Base-by-base conservation (phyloP, 2,888 invertebrate species). In the Troglohyphantes excavatus region DNA sequence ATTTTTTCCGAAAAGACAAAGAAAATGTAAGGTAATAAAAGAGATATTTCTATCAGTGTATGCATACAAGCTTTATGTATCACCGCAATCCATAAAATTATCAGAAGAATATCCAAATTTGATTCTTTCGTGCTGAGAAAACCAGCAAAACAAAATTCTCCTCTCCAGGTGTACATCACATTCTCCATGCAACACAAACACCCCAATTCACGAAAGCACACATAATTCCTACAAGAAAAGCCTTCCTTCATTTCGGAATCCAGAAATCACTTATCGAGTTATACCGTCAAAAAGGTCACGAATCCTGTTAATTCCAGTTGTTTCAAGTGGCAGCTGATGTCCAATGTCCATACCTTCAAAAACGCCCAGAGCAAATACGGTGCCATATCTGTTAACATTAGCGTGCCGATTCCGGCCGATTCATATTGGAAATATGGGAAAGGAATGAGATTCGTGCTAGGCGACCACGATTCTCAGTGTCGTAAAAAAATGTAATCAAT, bases 281-380 rank as follows among this genome's bases (percentile, higher is more conserved):
- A 73, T 39, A n/a, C 29, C 73, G 27, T 27, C 26, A 61, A 72
- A 73, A 27, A 26, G 63, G 73, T 83, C 83, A 83, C 83, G 83
- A 83, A 83, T 83, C 46, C 59, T 65, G 83, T 83, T 65, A 83
- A 83, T 63, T 63, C 72, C 65, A 73, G 73, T 83, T 73, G 72
- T 83, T 65, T 27, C 27, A 43, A 83, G 65, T 65, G 73, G 63
- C 83, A 83, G 83, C 83, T 83, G 83, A 61, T 33, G 33, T 53
- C 68, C 59, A 33, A 65, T 65, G 23, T 39, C 63, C 65, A 21
- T n/a, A n/a, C 61, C 59, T 2, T 27, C 27, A n/a, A 26, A 61
- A 61, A 61, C 67, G 26, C 43, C 67, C 67, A 13, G 43, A 43
- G 46, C 53, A 67, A 79, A 79, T 79, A 79, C 27, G n/a, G n/a